A percentile compares a stretch with the other conserved stretches of the same genome.
phyloP scores from a whole-genome alignment of 2,888 invertebrate genomes.

The Eucera pruinosa region DNA sequence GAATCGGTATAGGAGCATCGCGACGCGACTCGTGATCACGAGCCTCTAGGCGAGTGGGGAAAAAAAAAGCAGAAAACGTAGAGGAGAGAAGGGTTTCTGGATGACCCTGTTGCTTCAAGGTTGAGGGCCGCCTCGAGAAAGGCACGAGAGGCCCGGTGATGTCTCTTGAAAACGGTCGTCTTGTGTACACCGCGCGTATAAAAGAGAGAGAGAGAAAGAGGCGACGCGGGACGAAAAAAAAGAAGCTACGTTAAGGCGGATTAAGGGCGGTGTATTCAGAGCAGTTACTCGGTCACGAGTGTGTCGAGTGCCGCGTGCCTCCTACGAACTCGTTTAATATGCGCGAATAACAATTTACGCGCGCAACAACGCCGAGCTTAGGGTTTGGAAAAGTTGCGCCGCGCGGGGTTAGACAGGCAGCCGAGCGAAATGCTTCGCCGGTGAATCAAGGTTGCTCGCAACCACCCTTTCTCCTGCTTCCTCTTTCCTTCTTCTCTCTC shows the following conservation, averaged over 20 bases:
- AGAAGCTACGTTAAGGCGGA: conserved; percentile 23
- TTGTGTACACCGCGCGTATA: conserved; percentile 6
- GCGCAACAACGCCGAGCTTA: not conserved
- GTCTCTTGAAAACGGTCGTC: conserved; percentile 50
- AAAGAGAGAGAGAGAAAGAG: not conserved
- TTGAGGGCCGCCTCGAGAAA: conserved; percentile 39
- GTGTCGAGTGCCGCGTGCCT: not conserved
- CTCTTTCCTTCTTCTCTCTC: too few relatives aligned
- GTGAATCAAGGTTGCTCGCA: too few relatives aligned
- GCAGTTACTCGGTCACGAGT: conserved; percentile 20
- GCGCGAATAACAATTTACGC: conserved; percentile 18
- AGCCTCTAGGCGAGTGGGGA: not conserved
- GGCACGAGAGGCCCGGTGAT: conserved; percentile 31
- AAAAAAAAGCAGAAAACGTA: conserved; percentile 17
- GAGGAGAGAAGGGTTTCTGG: conserved; percentile 35
- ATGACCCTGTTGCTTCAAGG: conserved; percentile 62
- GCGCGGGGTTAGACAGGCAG: too few relatives aligned
- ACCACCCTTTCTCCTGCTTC: too few relatives aligned
- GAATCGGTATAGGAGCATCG: too few relatives aligned
- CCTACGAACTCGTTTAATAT: not conserved
- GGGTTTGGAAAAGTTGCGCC: too few relatives aligned
- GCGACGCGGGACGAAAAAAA: conserved; percentile 2
- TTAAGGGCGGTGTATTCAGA: conserved; percentile 40
- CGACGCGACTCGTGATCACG: too few relatives aligned
- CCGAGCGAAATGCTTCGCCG: too few relatives aligned